Evolutionary conservation across 2,888 invertebrate genomes (phyloP).

Genomic region (Cartodere bifasciata): DNA sequence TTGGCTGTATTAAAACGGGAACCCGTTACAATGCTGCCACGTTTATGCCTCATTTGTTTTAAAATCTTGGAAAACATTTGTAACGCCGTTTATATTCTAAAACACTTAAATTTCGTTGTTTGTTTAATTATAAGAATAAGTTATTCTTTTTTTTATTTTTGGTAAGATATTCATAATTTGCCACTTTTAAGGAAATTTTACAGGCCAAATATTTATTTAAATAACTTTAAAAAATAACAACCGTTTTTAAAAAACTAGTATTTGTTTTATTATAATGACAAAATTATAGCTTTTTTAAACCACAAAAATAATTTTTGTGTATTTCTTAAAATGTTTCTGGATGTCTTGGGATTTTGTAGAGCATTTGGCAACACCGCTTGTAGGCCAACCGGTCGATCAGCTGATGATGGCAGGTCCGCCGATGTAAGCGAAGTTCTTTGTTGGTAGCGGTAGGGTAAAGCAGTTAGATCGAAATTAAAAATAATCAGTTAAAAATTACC

Average conservation of each 20-base stretch:
- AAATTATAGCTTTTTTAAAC: neutral
- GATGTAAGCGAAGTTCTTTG: constrained; percentile 23
- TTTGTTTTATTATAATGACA: neutral
- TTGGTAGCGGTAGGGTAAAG: constrained; percentile 17
- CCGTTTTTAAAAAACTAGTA: neutral
- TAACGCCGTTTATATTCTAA: no score
- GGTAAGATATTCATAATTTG: no score
- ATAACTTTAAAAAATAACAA: neutral
- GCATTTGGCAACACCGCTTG: constrained; percentile 8
- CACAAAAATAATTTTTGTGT: neutral
- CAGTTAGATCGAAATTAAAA: constrained; percentile 9
- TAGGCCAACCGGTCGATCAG: constrained; percentile 26
- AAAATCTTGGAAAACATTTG: no score
- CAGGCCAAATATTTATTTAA: no score
- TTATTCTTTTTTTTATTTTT: no score
- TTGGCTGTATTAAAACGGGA: constrained; percentile 22
- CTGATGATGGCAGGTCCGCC: constrained; percentile 24
- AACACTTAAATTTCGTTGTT: no score
- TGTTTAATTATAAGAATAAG: no score
- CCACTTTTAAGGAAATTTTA: no score
- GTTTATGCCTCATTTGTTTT: constrained; percentile 4
- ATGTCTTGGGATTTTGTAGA: neutral
- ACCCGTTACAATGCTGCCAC: constrained; percentile 10
- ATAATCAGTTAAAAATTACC: constrained; percentile 7
- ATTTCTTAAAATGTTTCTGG: neutral